Evolutionary conservation across 2,888 invertebrate genomes (phyloP).

Genomic region (Stenotaenia linearis): DNA sequence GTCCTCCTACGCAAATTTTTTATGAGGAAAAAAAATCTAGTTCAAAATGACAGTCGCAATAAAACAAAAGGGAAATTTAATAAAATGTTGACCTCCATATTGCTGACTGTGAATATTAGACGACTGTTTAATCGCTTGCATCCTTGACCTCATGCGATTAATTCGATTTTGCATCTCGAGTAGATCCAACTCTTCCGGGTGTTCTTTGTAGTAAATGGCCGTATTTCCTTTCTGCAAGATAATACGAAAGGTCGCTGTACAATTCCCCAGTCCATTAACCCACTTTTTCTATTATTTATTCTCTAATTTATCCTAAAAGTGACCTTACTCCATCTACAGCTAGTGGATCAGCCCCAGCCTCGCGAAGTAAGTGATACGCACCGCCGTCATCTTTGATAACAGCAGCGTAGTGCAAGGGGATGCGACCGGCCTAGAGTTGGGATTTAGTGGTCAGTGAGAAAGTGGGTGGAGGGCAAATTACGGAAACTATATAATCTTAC

Average conservation of each 20-base stretch:
- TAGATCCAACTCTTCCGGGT: slow-evolving; percentile 35
- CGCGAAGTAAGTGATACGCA: slow-evolving; percentile 74
- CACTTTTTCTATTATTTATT: neutral
- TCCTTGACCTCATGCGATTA: slow-evolving; percentile 31
- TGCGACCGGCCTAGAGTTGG: slow-evolving; percentile 66
- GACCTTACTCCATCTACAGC: slow-evolving; percentile 31
- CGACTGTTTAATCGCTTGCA: slow-evolving; percentile 24
- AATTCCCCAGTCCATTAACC: neutral
- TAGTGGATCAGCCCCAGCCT: slow-evolving; percentile 77
- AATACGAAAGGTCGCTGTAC: neutral
- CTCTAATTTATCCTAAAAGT: neutral
- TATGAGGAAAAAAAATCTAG: neutral
- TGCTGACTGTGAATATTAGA: neutral
- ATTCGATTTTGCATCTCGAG: slow-evolving; percentile 35
- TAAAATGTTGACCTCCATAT: neutral
- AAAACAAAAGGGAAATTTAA: neutral
- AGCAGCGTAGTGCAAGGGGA: slow-evolving; percentile 70
- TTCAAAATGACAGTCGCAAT: neutral
- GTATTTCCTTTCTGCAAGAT: slow-evolving; percentile 32
- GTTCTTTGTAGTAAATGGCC: slow-evolving; percentile 32
- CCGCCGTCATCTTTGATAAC: slow-evolving; percentile 67
- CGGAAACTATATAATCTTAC: slow-evolving; percentile 56
- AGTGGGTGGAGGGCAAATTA: neutral
- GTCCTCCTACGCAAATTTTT: neutral
- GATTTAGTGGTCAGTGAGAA: neutral